phyloP scores from a whole-genome alignment of 2,888 invertebrate species.

The Tetragnatha montana region DNA sequence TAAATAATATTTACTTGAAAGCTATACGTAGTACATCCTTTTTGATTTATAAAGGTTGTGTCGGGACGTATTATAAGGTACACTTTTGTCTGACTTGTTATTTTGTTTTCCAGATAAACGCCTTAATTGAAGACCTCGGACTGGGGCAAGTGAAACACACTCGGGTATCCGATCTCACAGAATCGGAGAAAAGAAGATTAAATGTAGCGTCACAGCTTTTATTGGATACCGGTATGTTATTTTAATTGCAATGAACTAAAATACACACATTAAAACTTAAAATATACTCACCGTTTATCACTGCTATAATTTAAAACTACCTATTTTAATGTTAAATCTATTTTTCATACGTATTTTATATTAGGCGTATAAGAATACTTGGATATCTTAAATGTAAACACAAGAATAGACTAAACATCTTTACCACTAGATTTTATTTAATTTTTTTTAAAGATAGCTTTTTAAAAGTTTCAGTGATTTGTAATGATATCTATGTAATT shows the following conservation, averaged over 20 bases:
- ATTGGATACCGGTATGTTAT: constrained; percentile 78
- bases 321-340: no score
- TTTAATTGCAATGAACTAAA: no score
- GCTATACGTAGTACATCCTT: background rate
- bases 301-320: no score
- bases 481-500: background rate
- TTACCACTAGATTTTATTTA: background rate
- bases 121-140: constrained; percentile 92
- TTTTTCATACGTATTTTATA: no score
- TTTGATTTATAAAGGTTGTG: background rate
- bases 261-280: no score
- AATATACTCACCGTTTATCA: no score
- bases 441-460: background rate
- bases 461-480: background rate
- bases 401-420: background rate
- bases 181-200: constrained; percentile 89
- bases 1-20: no score
- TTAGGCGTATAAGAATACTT: no score
- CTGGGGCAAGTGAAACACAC: constrained; percentile 92
- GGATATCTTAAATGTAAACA: no score
- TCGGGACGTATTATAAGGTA: background rate
- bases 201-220: constrained; percentile 92
- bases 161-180: constrained; percentile 88
- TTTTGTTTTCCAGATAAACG: constrained; percentile 83
- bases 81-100: background rate